Percentiles rank a stretch among this genome's conserved stretches.
Evolutionary conservation across 1,140 invertebrate genomes (phyloP).

Genomic region (Dendroctonus ponderosae): DNA sequence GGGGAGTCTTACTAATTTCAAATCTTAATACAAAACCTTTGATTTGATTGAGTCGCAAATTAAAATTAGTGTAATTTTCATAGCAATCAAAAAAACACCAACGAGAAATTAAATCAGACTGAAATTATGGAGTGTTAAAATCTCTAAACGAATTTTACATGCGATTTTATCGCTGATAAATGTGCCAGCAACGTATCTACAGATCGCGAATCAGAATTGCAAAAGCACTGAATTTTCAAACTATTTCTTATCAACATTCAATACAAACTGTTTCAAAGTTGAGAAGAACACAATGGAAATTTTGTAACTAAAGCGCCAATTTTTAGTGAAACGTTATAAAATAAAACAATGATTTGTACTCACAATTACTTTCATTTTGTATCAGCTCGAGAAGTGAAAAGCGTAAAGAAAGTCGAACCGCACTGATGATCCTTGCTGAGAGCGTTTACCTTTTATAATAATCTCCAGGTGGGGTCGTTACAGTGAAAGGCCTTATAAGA

Average conservation of each 20-base stretch:
- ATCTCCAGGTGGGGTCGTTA: constrained; percentile 35
- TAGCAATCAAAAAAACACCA: background rate
- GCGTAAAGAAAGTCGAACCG: constrained; percentile 36
- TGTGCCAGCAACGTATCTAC: background rate
- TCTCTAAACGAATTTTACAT: background rate
- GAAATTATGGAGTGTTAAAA: no score
- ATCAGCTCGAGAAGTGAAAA: constrained; percentile 19
- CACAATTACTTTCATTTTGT: constrained; percentile 41
- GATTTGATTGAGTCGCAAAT: background rate
- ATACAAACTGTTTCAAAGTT: no score
- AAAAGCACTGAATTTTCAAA: background rate
- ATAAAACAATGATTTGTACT: constrained; percentile 30
- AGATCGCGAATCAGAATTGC: background rate
- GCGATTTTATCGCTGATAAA: background rate
- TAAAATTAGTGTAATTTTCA: background rate
- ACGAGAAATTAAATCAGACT: no score
- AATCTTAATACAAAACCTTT: background rate
- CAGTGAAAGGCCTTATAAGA: constrained; percentile 41
- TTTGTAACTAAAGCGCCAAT: constrained; percentile 8
- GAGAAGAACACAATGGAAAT: background rate
- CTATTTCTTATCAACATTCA: no score
- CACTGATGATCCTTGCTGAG: constrained; percentile 40
- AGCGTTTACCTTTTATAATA: constrained; percentile 41
- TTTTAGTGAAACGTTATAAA: background rate
- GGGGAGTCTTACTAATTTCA: background rate